Evolutionary conservation across 2,888 invertebrate genomes (phyloP).

Genomic region (Cyaniris semiargus): DNA sequence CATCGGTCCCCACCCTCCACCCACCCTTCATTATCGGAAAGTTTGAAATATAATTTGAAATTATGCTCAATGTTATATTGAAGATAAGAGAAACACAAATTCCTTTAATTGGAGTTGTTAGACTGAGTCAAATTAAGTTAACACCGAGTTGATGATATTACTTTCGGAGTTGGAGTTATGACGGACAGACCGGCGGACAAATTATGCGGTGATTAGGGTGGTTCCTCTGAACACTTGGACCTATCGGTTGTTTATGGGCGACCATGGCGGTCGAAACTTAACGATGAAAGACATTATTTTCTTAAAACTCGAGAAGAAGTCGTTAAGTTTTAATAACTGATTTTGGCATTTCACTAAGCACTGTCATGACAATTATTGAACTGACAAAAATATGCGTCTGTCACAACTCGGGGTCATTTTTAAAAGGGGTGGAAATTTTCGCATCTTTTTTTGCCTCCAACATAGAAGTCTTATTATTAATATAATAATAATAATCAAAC

Average conservation of each 20-base stretch:
- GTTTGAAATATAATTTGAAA: slow-evolving; percentile 82
- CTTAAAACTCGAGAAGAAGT: neutral
- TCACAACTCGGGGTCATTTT: neutral
- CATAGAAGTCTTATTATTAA: no score
- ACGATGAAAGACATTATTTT: neutral
- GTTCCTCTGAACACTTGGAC: slow-evolving; percentile 53
- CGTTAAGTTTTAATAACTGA: neutral
- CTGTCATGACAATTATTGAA: neutral
- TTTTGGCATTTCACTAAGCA: neutral
- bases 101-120: slow-evolving; percentile 82
- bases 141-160: slow-evolving; percentile 81
- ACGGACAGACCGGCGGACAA: slow-evolving; percentile 71
- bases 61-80: slow-evolving; percentile 82
- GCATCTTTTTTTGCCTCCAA: neutral
- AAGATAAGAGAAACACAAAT: slow-evolving; percentile 82
- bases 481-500: no score
- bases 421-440: neutral
- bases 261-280: neutral
- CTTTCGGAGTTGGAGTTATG: slow-evolving; percentile 78
- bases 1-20: slow-evolving; percentile 57
- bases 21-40: slow-evolving; percentile 81
- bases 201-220: slow-evolving; percentile 70
- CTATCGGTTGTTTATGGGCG: slow-evolving; percentile 39
- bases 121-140: slow-evolving; percentile 81
- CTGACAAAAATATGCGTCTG: neutral